phyloP scores from a whole-genome alignment of 2,113 vertebrate species.

The Psilopogon haemacephalus region DNA sequence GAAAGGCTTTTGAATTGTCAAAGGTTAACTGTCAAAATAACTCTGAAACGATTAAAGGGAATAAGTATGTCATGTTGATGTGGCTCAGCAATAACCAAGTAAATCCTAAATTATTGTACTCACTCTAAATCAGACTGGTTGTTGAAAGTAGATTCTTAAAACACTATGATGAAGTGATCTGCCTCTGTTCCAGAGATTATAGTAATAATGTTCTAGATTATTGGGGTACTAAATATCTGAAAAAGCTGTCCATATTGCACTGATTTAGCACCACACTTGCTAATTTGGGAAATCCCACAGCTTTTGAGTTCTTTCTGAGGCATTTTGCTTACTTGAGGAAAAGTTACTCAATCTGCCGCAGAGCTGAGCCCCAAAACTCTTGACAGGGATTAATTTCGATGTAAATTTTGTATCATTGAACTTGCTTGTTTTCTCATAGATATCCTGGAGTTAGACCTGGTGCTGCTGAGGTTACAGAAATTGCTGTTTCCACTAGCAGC shows the following conservation, averaged over 20 bases:
- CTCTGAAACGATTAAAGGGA: neutral
- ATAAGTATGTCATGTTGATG: neutral
- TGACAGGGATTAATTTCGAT: neutral
- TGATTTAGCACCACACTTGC: neutral
- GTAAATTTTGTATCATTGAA: neutral
- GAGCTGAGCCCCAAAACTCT: neutral
- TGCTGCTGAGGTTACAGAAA: neutral
- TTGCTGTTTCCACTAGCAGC: neutral
- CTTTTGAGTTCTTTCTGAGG: neutral
- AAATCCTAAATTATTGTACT: neutral
- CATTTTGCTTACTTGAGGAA: neutral
- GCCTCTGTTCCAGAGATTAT: neutral
- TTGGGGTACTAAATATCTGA: neutral
- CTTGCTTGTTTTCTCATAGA: neutral
- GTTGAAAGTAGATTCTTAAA: neutral
- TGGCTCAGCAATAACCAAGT: neutral
- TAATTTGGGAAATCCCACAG: neutral
- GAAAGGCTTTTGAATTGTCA: slow-evolving; percentile 37
- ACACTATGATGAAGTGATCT: neutral
- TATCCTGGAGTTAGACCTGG: neutral
- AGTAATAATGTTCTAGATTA: neutral
- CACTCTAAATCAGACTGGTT: neutral
- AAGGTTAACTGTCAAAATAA: slow-evolving; percentile 37
- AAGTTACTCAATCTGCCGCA: neutral
- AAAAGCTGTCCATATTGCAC: neutral